These are phyloP conservation scores for Hoplodrina ambigua DNA, from an alignment of 2,888 invertebrate genomes.

Conservation along the genomic window DNA sequence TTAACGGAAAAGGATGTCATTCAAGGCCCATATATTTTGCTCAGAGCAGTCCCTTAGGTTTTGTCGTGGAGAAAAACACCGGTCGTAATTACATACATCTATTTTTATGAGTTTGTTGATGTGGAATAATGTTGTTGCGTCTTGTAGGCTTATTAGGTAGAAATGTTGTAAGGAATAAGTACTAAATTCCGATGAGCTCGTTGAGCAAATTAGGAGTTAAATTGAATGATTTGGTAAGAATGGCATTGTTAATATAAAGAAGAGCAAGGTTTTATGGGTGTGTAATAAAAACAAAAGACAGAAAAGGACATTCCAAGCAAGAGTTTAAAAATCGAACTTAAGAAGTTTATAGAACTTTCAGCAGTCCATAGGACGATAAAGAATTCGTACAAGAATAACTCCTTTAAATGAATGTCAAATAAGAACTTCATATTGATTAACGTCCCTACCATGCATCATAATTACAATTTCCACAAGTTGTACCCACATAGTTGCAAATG, in stretches of 20 bases:
- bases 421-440: constrained; percentile 1
- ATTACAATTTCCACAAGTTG: constrained; percentile 43
- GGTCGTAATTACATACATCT: constrained; percentile 61
- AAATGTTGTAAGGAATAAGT: constrained; percentile 19
- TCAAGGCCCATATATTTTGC: constrained; percentile 55
- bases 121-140: constrained; percentile 57
- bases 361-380: not conserved
- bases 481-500: constrained; percentile 54
- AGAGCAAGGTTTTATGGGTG: not conserved
- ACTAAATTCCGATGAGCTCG: constrained; percentile 19
- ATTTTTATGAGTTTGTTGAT: constrained; percentile 66
- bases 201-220: constrained; percentile 10
- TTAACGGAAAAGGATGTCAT: constrained; percentile 52
- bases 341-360: not conserved
- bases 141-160: constrained; percentile 28
- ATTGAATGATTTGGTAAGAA: not conserved
- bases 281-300: too few species aligned
- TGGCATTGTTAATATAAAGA: not conserved
- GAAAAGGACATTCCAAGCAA: too few species aligned
- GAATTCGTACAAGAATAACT: not conserved
- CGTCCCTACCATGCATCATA: constrained; percentile 22
- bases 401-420: not conserved
- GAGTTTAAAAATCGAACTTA: too few species aligned
- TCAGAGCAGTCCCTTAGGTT: constrained; percentile 51
- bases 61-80: constrained; percentile 59